phyloP scores from a whole-genome alignment of 1,140 invertebrate genomes.

The Maconellicoccus hirsutus region DNA sequence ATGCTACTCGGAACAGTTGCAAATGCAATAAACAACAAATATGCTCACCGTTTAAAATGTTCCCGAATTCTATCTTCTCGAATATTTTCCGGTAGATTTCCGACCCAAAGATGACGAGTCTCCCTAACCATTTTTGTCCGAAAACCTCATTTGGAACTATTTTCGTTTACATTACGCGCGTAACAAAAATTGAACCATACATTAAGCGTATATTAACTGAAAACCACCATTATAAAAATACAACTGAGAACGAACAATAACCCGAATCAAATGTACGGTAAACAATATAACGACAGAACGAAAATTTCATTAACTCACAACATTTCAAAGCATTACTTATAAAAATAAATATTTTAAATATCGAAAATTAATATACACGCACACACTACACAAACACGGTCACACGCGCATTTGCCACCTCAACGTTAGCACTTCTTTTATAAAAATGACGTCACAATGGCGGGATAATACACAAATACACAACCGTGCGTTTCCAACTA shows the following conservation, averaged over 20 bases:
- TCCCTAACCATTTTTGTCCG: constrained; percentile 96
- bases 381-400: constrained; percentile 19
- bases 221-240: constrained; percentile 19
- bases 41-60: constrained; percentile 89
- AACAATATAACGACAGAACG: constrained; percentile 19
- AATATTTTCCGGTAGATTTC: constrained; percentile 98
- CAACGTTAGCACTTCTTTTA: constrained; percentile 30
- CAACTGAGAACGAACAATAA: constrained; percentile 15
- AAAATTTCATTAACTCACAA: background rate
- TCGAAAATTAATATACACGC: constrained; percentile 13
- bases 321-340: constrained; percentile 3
- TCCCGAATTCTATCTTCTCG: constrained; percentile 87
- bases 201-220: constrained; percentile 28
- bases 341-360: constrained; percentile 24
- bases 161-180: constrained; percentile 29
- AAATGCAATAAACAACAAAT: background rate
- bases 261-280: constrained; percentile 28
- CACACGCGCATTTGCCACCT: constrained; percentile 24
- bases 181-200: constrained; percentile 26
- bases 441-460: constrained; percentile 32
- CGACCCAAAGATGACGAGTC: constrained; percentile 99
- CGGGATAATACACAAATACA: constrained; percentile 27
- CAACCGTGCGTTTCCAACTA: constrained; percentile 19
- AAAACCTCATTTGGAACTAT: constrained; percentile 45
- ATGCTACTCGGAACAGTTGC: no score